These are phyloP conservation scores for Parnassius glacialis DNA, from an alignment of 2,888 invertebrate genomes.

Conservation along the genomic window DNA sequence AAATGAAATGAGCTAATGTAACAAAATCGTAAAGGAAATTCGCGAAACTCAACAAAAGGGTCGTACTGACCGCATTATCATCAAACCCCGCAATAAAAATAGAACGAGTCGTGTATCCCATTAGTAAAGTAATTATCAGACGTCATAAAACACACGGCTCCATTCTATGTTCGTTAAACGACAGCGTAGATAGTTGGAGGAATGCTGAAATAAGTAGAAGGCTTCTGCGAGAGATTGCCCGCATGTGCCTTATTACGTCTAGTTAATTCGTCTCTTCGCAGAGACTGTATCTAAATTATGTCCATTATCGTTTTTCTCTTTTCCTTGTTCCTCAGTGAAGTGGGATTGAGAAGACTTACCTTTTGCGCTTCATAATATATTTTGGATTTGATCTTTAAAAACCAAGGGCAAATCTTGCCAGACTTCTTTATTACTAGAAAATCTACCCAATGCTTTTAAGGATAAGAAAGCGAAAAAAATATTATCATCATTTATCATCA, in stretches of 20 bases:
- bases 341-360: constrained; percentile 1
- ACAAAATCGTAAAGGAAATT: constrained; percentile 1
- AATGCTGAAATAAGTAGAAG: constrained; percentile 21
- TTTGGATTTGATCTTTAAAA: too few relatives aligned
- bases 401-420: too few relatives aligned
- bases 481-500: too few relatives aligned
- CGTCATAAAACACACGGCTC: constrained; percentile 26
- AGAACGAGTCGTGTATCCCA: constrained; percentile 18
- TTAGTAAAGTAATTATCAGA: constrained; percentile 23
- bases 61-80: constrained; percentile 20
- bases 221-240: constrained; percentile 24
- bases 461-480: too few relatives aligned
- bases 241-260: constrained; percentile 23
- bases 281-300: constrained; percentile 18
- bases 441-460: too few relatives aligned
- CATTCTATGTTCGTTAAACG: constrained; percentile 14
- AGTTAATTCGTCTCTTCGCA: constrained; percentile 24
- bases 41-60: background rate
- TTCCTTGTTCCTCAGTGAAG: background rate
- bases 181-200: constrained; percentile 11
- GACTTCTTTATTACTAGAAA: too few relatives aligned
- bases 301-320: constrained; percentile 20
- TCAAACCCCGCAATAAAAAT: constrained; percentile 16
- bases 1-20: background rate
- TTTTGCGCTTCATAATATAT: too few relatives aligned